Evolutionary conservation across 2,888 invertebrate species (phyloP), one percentile per base, ranked within the genome.

Genomic region (Nycteola revayana): DNA sequence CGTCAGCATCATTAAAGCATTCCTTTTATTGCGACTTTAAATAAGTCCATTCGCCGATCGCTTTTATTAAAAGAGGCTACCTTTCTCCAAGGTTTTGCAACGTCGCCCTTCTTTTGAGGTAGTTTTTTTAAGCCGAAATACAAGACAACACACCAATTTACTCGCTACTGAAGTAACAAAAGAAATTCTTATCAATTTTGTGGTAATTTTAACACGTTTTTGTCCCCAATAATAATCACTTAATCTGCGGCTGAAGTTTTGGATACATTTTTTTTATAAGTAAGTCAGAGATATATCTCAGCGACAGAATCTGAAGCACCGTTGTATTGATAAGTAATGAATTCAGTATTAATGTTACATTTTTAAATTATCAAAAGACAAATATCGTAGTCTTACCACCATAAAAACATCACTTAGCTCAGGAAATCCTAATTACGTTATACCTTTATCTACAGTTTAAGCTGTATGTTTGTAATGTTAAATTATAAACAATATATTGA

Each of bases 1-100:
- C 81, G 69, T 76, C 80, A 75, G 72, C 84, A 79, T 87, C 87
- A 87, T 87, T 87, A 86, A 84, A 76, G 77, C 78, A 86, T 86
- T 79, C 87, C 87, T 86, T 86, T 86, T 87, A 87, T 85, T 86
- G 87, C 76, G 61, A 76, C 73, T 83, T 82, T 79, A 85, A 87
- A 85, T 86, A 86, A 86, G 82, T 83, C 67, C 79, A 66, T 62
- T 71, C 73, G 64, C 60, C 74, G 74, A 74, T 75, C 76, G 76
- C 75, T 65, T 78, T 80, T 77, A 78, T 74, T 77, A 78, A 75
- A 76, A 66, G 76, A 76, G 74, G 66, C 80, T 78, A 76, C 86
- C 84, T 86, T 87, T 85, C 85, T 84, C 85, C 82, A 72, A 76
- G 75, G 77, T 83, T 83, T 79, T 68, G 80, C 70, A 79, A 80